Evolutionary conservation across 2,113 vertebrate species (phyloP).

Genomic region (Castor canadensis): DNA sequence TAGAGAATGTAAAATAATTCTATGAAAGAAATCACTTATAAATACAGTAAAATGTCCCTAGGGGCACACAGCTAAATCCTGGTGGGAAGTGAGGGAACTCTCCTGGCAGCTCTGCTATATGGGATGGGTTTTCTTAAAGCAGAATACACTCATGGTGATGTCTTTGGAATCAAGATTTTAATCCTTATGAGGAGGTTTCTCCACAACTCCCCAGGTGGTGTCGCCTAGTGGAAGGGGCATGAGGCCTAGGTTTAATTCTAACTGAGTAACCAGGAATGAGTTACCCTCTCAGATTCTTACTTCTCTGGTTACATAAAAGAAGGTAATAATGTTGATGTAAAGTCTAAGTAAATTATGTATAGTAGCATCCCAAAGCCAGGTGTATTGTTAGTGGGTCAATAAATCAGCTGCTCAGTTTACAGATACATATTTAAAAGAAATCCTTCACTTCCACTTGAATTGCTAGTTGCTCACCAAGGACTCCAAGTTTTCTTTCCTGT

Average conservation of each 20-base stretch:
- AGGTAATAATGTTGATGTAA: background rate
- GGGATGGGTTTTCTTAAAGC: background rate
- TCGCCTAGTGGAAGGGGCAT: background rate
- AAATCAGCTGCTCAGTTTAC: background rate
- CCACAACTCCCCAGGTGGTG: background rate
- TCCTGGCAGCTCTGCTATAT: background rate
- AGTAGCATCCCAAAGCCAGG: background rate
- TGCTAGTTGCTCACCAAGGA: background rate
- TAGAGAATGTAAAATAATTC: background rate
- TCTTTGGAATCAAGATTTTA: background rate
- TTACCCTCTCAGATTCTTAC: background rate
- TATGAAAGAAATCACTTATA: background rate
- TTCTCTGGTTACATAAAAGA: background rate
- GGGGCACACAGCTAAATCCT: background rate
- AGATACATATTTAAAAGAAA: slow-evolving; percentile 9
- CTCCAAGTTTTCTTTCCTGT: slow-evolving; percentile 23
- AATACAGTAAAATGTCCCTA: background rate
- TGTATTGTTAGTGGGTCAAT: background rate
- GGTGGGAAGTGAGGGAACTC: background rate
- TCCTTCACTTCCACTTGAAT: background rate
- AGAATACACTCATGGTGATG: background rate
- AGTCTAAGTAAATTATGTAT: background rate
- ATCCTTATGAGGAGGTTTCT: background rate
- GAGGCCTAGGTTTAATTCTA: background rate
- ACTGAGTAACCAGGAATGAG: background rate